Conservation (phyloP, 2,113 vertebrate genomes). For the Mandrillus leucophaeus region DNA sequence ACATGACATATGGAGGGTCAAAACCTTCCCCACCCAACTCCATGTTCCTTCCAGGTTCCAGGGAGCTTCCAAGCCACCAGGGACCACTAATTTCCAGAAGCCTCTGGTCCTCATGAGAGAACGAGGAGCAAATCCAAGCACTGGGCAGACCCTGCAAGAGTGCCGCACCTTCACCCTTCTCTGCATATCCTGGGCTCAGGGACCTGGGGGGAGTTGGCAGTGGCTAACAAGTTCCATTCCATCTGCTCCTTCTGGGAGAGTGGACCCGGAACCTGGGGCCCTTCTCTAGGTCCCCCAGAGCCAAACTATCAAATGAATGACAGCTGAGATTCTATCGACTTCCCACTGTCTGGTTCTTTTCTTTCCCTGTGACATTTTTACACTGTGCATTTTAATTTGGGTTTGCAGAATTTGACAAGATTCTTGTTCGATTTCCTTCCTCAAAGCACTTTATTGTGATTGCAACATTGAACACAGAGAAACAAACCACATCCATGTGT, state of each 20-base stretch:
- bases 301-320: not conserved
- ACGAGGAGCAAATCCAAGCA: not conserved
- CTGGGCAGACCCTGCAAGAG: not conserved
- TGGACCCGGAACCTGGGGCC: not conserved
- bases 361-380: not conserved
- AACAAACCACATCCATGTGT: not conserved
- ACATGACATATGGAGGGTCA: not conserved
- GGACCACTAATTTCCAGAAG: not conserved
- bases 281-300: not conserved
- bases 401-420: not conserved
- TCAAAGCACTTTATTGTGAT: not conserved
- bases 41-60: not conserved
- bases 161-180: not conserved
- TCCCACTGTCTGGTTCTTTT: not conserved
- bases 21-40: not conserved
- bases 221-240: not conserved
- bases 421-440: not conserved
- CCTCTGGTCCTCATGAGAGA: not conserved
- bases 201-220: accelerated
- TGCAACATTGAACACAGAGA: not conserved
- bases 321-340: not conserved
- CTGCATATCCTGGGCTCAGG: not conserved
- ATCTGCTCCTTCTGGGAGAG: not conserved
- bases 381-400: not conserved
- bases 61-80: not conserved